phyloP scores from a whole-genome alignment of 2,888 invertebrate genomes.

The Tridacna crocea region DNA sequence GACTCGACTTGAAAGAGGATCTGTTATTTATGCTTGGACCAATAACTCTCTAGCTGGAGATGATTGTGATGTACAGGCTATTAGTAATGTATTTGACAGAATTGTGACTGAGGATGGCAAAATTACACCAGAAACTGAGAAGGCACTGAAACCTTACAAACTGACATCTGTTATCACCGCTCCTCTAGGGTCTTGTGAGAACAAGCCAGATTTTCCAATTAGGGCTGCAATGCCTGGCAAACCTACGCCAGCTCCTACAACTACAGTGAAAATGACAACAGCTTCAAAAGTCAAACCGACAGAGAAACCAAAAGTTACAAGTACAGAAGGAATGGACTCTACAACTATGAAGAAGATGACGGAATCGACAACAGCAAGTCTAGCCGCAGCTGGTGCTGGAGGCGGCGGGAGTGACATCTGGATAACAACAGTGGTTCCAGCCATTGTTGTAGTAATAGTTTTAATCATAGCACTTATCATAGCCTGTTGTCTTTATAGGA shows the following conservation, averaged over 20 bases:
- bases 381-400: conserved; percentile 56
- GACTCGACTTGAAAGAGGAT: conserved; percentile 88
- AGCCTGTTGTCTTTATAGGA: conserved; percentile 94
- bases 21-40: conserved; percentile 88
- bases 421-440: conserved; percentile 94
- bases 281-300: conserved; percentile 19
- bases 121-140: conserved; percentile 72
- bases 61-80: conserved; percentile 90
- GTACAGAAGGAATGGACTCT: conserved; percentile 38
- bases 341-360: conserved; percentile 22
- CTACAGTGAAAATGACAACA: conserved; percentile 19
- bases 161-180: conserved; percentile 64
- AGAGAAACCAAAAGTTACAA: conserved; percentile 37
- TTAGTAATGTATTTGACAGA: conserved; percentile 88
- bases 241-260: conserved; percentile 23
- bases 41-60: conserved; percentile 93
- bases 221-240: conserved; percentile 31
- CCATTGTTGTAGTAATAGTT: conserved; percentile 91
- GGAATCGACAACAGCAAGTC: conserved; percentile 35
- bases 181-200: conserved; percentile 84
- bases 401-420: conserved; percentile 82
- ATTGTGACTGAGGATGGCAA: conserved; percentile 83
- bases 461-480: conserved; percentile 93
- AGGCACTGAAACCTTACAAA: conserved; percentile 72
- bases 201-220: conserved; percentile 69